Evolutionary conservation across 2,888 invertebrate genomes (phyloP).

Genomic region (Nematopogon swammerdamellus): DNA sequence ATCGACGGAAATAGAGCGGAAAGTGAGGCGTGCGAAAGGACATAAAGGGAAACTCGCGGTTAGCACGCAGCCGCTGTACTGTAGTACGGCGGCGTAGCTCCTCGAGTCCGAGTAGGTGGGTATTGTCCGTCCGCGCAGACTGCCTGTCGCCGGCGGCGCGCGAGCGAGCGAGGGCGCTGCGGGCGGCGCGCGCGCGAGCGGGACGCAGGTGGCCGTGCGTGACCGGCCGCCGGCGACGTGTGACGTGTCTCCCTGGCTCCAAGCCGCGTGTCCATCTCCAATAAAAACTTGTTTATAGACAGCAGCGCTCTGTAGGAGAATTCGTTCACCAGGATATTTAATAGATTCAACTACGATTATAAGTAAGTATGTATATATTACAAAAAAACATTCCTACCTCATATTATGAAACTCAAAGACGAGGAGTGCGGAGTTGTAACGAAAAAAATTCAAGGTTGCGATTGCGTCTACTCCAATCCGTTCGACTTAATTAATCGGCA

Average conservation of each 20-base stretch:
- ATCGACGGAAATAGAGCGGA: neutral
- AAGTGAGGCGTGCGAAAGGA: neutral
- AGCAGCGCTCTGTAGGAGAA: neutral
- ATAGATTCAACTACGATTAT: no score
- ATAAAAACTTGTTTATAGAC: neutral
- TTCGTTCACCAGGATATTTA: no score
- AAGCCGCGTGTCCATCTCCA: neutral
- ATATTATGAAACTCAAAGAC: no score
- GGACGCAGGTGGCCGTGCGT: conserved; percentile 19
- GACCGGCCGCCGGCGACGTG: neutral
- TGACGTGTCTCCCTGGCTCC: neutral
- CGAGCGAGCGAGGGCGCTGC: conserved; percentile 22
- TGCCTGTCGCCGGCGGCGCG: conserved; percentile 47
- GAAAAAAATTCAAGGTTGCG: no score
- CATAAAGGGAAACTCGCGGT: neutral
- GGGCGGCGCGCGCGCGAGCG: conserved; percentile 21
- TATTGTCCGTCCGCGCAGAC: conserved; percentile 25
- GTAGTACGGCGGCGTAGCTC: neutral
- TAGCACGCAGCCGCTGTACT: neutral
- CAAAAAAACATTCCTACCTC: no score
- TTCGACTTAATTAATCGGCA: no score
- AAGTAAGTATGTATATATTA: no score
- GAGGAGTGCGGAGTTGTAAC: no score
- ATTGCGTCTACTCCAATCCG: no score
- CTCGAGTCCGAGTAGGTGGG: conserved; percentile 19